Base-by-base conservation (phyloP, 2,797 vertebrate species). In the Propithecus perrieri region DNA sequence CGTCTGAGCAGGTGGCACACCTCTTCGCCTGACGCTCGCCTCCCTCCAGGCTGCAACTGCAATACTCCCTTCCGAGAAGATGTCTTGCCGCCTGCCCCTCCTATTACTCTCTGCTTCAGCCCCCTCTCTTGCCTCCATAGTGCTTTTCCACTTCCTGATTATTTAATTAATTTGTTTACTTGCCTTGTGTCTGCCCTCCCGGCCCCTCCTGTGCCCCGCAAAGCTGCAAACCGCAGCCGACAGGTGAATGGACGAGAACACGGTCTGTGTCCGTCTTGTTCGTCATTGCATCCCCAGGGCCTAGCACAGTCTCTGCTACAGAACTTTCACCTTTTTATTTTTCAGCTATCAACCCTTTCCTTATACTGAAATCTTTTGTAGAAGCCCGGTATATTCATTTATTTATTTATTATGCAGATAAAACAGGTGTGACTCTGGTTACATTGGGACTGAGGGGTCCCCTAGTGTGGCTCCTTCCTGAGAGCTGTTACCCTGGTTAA, bases 131-230 rank as follows among this genome's bases (percentile, higher is more conserved):
- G 30, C 20, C 35, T 18, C 17, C 13, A 28, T 7, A 0, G 8
- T 3, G 20, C 35, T 33, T 74, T 67, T 11, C 74, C 24, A 9
- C 8, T 55, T 46, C 48, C 41, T 17, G 26, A 7, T 35, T 43
- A 35, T 57, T 87, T 72, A 50, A 28, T n/a, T 61, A 86, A 38
- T 41, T 63, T 63, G 14, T 74, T 57, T n/a, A 33, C 10, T 81
- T 94, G 35, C 61, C 48, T 85, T 81, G 55, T n/a, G 18, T 65
- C 55, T 50, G 69, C 28, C 7, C 50, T 71, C n/a, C 22, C 4
- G 4, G 48, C 9, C 20, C 24, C 7, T 57, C 14, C 7, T 0
- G 7, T 0, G 3, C n/a, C 46, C 28, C n/a, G 24, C 6, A 48
- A 63, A 83, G 71, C 12, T 26, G 50, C 63, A 88, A 87, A 41